Percentiles rank a stretch among this genome's conserved stretches.
Conservation (phyloP, 2,797 vertebrate genomes). For the Enteromius thamalakanensis region DNA sequence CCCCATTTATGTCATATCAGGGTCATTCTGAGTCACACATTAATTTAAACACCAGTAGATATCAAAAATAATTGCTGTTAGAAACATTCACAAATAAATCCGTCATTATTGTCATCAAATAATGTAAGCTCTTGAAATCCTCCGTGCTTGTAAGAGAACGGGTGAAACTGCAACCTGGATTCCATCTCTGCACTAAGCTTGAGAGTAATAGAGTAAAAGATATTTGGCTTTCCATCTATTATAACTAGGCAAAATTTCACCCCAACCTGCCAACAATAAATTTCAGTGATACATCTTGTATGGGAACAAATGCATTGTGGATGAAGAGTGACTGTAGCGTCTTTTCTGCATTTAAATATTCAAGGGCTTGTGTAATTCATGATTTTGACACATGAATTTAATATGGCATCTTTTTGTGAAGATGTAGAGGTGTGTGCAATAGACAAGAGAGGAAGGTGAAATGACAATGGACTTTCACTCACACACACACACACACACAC, state of each 20-base stretch:
- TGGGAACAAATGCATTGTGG: neutral
- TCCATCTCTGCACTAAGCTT: neutral
- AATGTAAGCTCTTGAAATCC: neutral
- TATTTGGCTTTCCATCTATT: neutral
- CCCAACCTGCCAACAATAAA: neutral
- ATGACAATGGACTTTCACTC: neutral
- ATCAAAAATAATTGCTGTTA: slow-evolving; percentile 7
- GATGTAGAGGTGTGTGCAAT: slow-evolving; percentile 1
- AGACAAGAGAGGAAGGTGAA: neutral
- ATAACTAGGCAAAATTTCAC: neutral
- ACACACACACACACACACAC: slow-evolving; percentile 9
- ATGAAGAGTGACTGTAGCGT: neutral
- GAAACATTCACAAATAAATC: slow-evolving; percentile 15
- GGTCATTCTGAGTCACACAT: neutral
- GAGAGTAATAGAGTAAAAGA: neutral
- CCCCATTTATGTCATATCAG: neutral
- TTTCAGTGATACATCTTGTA: neutral
- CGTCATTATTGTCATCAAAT: slow-evolving; percentile 36
- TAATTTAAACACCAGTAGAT: slow-evolving; percentile 1
- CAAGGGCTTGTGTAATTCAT: neutral
- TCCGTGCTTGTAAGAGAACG: neutral
- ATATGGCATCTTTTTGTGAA: slow-evolving; percentile 8
- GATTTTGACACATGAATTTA: neutral
- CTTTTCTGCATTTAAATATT: neutral
- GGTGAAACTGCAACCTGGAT: neutral